Evolutionary conservation across 1,140 invertebrate genomes (phyloP).

Genomic region (Conopomorpha cramerella): DNA sequence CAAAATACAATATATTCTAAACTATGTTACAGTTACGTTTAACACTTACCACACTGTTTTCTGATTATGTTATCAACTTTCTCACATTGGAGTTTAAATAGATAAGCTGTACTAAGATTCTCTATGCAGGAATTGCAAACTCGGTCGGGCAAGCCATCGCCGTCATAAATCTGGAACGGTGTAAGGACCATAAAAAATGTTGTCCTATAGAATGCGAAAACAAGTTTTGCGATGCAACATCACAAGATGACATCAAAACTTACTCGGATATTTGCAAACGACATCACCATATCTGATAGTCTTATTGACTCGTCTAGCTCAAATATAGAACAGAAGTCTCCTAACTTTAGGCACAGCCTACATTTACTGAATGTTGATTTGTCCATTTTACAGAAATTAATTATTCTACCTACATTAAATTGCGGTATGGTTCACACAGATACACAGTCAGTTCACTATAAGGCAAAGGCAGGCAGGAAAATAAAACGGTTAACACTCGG

Average conservation of each 20-base stretch:
- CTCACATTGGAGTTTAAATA: slow-evolving; percentile 69
- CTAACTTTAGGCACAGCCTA: slow-evolving; percentile 45
- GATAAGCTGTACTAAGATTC: slow-evolving; percentile 65
- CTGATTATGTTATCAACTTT: slow-evolving; percentile 62
- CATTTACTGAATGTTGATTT: slow-evolving; percentile 36
- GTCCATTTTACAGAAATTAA: slow-evolving; percentile 10
- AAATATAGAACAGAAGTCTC: slow-evolving; percentile 50
- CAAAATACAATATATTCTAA: too few species aligned
- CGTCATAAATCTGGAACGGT: slow-evolving; percentile 38
- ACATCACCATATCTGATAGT: slow-evolving; percentile 62
- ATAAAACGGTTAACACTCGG: too few species aligned
- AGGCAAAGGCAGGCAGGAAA: too few species aligned
- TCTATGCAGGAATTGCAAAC: slow-evolving; percentile 65
- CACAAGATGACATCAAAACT: too few species aligned
- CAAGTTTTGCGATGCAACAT: too few species aligned
- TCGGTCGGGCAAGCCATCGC: slow-evolving; percentile 67
- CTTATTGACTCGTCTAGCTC: slow-evolving; percentile 48
- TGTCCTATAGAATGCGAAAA: too few species aligned
- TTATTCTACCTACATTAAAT: too few species aligned
- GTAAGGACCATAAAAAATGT: slow-evolving; percentile 5
- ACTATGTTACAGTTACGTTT: too few species aligned
- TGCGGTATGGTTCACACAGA: too few species aligned
- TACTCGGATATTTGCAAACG: slow-evolving; percentile 57
- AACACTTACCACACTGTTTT: slow-evolving; percentile 48
- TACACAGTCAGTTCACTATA: too few species aligned